Conservation (phyloP, 2,113 vertebrate genomes). For the Phylloscopus trochiloides region DNA sequence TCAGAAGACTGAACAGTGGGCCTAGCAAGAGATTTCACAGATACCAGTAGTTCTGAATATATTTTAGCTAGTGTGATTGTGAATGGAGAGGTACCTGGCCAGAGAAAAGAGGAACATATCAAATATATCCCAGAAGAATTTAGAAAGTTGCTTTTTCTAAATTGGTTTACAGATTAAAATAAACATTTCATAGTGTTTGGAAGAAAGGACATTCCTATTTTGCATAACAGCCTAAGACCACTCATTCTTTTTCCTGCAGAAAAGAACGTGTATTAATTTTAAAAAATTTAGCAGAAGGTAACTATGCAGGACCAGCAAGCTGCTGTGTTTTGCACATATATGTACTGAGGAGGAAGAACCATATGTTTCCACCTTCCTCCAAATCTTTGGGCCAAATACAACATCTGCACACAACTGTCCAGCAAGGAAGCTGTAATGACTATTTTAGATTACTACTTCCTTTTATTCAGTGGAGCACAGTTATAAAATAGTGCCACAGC, state of each 20-base stretch:
- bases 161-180: not conserved
- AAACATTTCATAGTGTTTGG: not conserved
- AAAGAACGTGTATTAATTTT: not conserved
- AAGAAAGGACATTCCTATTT: not conserved
- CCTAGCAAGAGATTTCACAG: not conserved
- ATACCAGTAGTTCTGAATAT: not conserved
- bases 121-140: not conserved
- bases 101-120: not conserved
- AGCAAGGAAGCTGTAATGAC: not conserved
- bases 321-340: not conserved
- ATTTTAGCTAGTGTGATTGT: not conserved
- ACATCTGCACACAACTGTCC: accelerated
- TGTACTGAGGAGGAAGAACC: not conserved
- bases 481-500: not conserved
- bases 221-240: not conserved
- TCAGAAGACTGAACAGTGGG: not conserved
- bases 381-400: not conserved
- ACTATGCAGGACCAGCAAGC: not conserved
- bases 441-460: not conserved
- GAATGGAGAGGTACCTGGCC: not conserved
- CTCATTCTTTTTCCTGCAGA: not conserved
- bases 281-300: not conserved
- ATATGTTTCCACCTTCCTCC: not conserved
- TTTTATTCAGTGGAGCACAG: not conserved
- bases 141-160: not conserved